Evolutionary conservation across 1,140 invertebrate genomes (phyloP), one percentile per base, ranked within the genome.

Genomic region (Holcopasites calliopsidis): DNA sequence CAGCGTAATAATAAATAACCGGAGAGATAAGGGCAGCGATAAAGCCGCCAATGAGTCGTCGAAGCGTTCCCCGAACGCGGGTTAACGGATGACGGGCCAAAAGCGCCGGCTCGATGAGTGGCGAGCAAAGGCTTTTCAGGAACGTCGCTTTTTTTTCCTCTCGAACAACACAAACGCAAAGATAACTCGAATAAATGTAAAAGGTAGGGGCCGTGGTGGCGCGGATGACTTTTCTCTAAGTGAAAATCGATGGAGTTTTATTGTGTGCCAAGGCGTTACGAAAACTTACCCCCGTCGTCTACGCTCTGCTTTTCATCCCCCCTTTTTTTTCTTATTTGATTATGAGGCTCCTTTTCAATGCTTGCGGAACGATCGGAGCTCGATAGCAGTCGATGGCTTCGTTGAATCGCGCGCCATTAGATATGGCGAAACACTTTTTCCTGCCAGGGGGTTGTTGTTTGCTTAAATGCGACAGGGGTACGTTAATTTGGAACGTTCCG

Each of bases 241-340:
- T 87, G 86, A 87, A 87, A 87, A 87, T 87, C 86, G 79, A 87
- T 87, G 82, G 58, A 72, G 69, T 86, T 83, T 83, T 85, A 86
- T 86, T 87, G 76, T 85, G 73, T 68, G 76, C 76, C 70, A 68
- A 44, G 28, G 50, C 35, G 66, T 60, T 49, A 38, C 21, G 61
- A 65, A 55, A 65, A 73, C 71, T 55, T 38, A 2, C 38, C 8
- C 31, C 23, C 31, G 8, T 35, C 42, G 16, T 18, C 5, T 5
- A 4, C 40, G 23, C 28, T 38, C 11, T 6, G 3, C 31, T 21
- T 16, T 21, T 21, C 18, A 4, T 1, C 11, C 58, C 3, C 18
- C n/a, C 40, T n/a, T 16, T 26, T 4, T 55, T 16, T 33, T 33
- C 28, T 64, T 52, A 55, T 54, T 65, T 28, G 31, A 26, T 44